A percentile compares a stretch with the other conserved stretches of the same genome.
phyloP scores from a whole-genome alignment of 2,888 invertebrate species.

The Stenichneumon culpator region DNA sequence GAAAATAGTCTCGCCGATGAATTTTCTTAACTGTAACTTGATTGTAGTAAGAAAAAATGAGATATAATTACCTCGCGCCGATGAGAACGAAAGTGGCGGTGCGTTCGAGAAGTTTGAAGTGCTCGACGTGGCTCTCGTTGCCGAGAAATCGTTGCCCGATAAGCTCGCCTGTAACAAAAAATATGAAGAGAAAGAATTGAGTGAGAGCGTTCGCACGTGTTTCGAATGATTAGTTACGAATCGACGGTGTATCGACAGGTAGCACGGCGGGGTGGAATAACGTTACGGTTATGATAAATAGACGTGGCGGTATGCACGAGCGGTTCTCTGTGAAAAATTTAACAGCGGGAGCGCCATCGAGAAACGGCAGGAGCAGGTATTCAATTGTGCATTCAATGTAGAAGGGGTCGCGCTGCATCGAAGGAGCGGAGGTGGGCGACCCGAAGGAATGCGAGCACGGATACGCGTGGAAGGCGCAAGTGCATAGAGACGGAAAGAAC shows the following conservation, averaged over 20 bases:
- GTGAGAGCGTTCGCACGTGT: constrained; percentile 26
- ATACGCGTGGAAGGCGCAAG: background rate
- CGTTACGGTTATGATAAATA: constrained; percentile 37
- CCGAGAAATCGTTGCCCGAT: constrained; percentile 92
- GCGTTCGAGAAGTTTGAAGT: constrained; percentile 95
- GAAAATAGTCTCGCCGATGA: no score
- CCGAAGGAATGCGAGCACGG: constrained; percentile 1
- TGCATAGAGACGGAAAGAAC: background rate
- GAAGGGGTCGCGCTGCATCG: constrained; percentile 1
- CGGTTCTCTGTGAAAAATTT: constrained; percentile 23
- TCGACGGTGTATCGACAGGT: constrained; percentile 57
- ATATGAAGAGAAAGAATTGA: constrained; percentile 68
- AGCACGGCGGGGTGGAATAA: background rate
- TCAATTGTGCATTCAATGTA: background rate
- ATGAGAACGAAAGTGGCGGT: constrained; percentile 94
- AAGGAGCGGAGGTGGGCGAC: constrained; percentile 2
- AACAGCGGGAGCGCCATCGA: background rate
- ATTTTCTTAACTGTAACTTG: background rate
- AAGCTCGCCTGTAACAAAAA: constrained; percentile 89
- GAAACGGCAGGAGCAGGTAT: background rate
- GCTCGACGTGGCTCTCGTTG: constrained; percentile 92
- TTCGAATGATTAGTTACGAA: constrained; percentile 51
- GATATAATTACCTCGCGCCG: constrained; percentile 92
- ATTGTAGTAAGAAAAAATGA: background rate
- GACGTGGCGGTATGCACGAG: constrained; percentile 15